phyloP scores from a whole-genome alignment of 2,113 vertebrate species.

The Sminthopsis crassicaudata region DNA sequence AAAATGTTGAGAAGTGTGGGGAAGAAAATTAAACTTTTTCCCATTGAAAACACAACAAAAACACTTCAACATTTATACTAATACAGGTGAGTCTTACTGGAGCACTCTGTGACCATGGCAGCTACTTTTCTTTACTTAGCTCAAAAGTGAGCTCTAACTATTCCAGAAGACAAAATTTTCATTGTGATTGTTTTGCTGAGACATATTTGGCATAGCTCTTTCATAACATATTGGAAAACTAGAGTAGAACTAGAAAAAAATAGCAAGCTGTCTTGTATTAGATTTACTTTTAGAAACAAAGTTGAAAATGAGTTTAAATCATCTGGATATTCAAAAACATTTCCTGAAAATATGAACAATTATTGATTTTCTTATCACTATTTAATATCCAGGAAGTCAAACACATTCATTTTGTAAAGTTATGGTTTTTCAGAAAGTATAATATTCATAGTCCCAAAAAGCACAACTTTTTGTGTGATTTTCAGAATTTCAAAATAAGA shows the following conservation, averaged over 20 bases:
- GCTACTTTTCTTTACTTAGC: neutral
- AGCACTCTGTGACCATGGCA: neutral
- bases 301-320: neutral
- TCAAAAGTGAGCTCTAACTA: slow-evolving; percentile 23
- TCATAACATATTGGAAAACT: neutral
- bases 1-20: neutral
- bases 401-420: slow-evolving; percentile 29
- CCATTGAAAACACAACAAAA: neutral
- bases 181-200: neutral
- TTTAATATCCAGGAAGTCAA: neutral
- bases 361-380: neutral
- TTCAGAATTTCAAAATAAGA: slow-evolving; percentile 37
- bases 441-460: slow-evolving; percentile 25
- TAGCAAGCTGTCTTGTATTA: neutral
- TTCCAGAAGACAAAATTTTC: neutral
- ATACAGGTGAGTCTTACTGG: neutral
- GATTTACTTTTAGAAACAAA: neutral
- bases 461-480: neutral
- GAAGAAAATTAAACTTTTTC: neutral
- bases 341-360: slow-evolving; percentile 25
- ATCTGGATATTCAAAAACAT: slow-evolving; percentile 23
- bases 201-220: neutral
- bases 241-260: slow-evolving; percentile 3
- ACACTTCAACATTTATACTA: neutral
- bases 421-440: neutral